phyloP scores from a whole-genome alignment of 2,797 vertebrate species.

The Platyrinchus mystaceus region DNA sequence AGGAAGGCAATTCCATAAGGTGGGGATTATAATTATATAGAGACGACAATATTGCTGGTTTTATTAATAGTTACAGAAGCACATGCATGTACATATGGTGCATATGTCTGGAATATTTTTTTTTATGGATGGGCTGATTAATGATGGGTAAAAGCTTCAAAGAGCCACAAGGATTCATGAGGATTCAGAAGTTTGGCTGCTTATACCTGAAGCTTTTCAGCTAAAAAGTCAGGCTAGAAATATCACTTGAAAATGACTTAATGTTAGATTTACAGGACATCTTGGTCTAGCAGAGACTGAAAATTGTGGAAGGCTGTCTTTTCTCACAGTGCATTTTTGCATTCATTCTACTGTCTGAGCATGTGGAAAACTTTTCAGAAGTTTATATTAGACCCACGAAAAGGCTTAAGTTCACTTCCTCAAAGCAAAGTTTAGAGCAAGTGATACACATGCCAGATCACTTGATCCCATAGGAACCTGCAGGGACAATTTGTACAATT shows the following conservation, averaged over 20 bases:
- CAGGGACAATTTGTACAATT: neutral
- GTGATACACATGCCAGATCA: neutral
- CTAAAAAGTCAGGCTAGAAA: neutral
- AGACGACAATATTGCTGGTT: neutral
- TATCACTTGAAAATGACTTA: neutral
- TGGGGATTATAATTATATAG: neutral
- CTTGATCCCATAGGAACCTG: neutral
- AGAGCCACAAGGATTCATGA: neutral
- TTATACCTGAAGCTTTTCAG: neutral
- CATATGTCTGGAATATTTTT: neutral
- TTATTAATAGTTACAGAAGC: slow-evolving; percentile 24
- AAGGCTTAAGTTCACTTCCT: neutral
- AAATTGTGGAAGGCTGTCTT: neutral
- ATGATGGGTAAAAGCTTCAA: slow-evolving; percentile 22
- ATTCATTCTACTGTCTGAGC: neutral
- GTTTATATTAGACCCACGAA: neutral
- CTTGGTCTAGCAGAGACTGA: neutral
- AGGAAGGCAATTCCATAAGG: slow-evolving; percentile 4
- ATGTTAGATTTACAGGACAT: neutral
- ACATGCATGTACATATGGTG: neutral
- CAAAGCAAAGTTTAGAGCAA: neutral
- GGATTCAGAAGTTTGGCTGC: neutral
- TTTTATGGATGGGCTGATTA: slow-evolving; percentile 11
- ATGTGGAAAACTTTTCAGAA: neutral
- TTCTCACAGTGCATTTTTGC: neutral